Percentiles rank a stretch among this genome's conserved stretches.
phyloP scores from a whole-genome alignment of 2,797 vertebrate genomes.

The Sebastes steindachneri region DNA sequence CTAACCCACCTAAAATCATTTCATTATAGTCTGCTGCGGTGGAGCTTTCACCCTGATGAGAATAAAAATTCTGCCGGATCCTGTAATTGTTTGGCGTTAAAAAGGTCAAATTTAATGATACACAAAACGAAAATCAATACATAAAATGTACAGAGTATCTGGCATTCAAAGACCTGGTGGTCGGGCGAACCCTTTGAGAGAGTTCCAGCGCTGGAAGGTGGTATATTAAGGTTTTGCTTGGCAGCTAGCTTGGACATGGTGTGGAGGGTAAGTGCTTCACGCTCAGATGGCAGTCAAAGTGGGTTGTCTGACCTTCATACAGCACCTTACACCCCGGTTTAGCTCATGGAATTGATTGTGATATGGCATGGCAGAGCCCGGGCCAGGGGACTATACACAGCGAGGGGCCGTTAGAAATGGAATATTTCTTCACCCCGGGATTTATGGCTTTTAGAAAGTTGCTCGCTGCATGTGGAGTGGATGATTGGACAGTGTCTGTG shows the following conservation, averaged over 20 bases:
- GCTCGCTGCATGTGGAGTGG: slow-evolving; percentile 47
- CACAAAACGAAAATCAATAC: slow-evolving; percentile 62
- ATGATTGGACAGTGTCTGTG: slow-evolving; percentile 52
- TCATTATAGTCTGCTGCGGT: slow-evolving; percentile 47
- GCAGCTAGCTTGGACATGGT: slow-evolving; percentile 62
- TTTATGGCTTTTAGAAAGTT: slow-evolving; percentile 64
- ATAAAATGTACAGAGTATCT: slow-evolving; percentile 28
- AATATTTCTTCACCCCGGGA: slow-evolving; percentile 67
- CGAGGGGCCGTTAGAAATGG: slow-evolving; percentile 60
- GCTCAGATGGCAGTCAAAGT: slow-evolving; percentile 71
- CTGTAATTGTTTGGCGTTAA: slow-evolving; percentile 51
- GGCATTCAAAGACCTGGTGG: slow-evolving; percentile 22
- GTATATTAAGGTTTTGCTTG: slow-evolving; percentile 47
- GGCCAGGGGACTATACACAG: slow-evolving; percentile 52
- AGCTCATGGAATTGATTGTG: slow-evolving; percentile 75
- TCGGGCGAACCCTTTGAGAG: slow-evolving; percentile 15
- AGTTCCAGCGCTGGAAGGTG: slow-evolving; percentile 22
- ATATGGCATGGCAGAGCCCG: slow-evolving; percentile 55
- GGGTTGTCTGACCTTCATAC: slow-evolving; percentile 66
- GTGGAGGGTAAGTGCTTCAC: slow-evolving; percentile 63
- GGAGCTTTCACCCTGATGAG: slow-evolving; percentile 46
- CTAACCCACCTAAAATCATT: slow-evolving; percentile 66
- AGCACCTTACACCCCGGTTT: slow-evolving; percentile 61
- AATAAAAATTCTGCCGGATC: slow-evolving; percentile 54
- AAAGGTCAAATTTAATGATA: slow-evolving; percentile 64